Conservation (phyloP, 2,888 invertebrate species). For the Congeria kusceri region DNA sequence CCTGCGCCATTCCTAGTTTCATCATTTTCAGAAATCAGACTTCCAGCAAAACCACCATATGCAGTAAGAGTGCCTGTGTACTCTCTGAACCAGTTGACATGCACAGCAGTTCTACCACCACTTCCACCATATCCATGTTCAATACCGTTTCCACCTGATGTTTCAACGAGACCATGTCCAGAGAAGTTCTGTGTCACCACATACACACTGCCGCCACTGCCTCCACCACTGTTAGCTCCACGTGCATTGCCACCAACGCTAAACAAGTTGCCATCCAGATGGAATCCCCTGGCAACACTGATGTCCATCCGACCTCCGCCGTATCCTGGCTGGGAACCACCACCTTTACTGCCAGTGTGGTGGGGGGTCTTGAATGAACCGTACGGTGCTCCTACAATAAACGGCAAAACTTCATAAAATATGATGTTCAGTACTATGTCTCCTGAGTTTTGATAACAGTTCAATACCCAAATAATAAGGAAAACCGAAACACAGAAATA, state of each 20-base stretch:
- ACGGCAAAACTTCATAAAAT: neutral
- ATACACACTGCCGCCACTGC: constrained; percentile 76
- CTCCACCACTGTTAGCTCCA: constrained; percentile 69
- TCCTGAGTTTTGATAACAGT: too few relatives aligned
- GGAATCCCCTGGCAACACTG: constrained; percentile 63
- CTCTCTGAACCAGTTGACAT: constrained; percentile 70
- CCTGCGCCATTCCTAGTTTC: constrained; percentile 68
- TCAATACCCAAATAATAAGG: too few relatives aligned
- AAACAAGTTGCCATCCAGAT: constrained; percentile 72
- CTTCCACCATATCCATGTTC: constrained; percentile 71
- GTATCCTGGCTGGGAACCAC: constrained; percentile 65
- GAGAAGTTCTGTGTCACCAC: constrained; percentile 72
- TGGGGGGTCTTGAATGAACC: constrained; percentile 69
- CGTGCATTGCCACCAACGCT: constrained; percentile 66
- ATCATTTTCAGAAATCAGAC: constrained; percentile 22
- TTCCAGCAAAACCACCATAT: constrained; percentile 69
- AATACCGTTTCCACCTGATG: constrained; percentile 69
- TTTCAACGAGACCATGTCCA: constrained; percentile 72
- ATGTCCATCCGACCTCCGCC: constrained; percentile 73
- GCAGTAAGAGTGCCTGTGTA: constrained; percentile 68
- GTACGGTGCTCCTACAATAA: constrained; percentile 68
- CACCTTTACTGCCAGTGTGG: constrained; percentile 72
- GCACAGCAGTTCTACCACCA: constrained; percentile 74
- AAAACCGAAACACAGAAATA: too few relatives aligned
- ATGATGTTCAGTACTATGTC: too few relatives aligned